Evolutionary conservation across 2,797 vertebrate genomes (phyloP), one percentile per base, ranked within the genome.

Genomic region (Bufotes viridis): DNA sequence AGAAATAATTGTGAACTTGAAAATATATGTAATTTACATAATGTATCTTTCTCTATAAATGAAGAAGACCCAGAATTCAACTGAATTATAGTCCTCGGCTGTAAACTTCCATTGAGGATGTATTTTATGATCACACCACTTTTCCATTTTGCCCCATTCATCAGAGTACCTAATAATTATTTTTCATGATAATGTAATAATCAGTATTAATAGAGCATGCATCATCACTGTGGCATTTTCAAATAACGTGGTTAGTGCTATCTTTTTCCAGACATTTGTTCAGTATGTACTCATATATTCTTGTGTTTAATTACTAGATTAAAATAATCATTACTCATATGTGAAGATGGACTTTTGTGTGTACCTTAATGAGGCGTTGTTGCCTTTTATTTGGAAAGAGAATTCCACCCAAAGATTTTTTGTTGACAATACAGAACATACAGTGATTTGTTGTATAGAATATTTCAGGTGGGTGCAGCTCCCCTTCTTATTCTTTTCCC

Each of bases 141-240:
- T 65, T 63, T 57, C 79, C 79, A 34, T 26, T n/a, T 79, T 61
- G 26, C 17, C 26, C 29, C 58, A 81, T 81, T 81, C 63, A 63
- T 81, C 79, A 81, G 22, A 42, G 58, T n/a, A 81, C 26, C 79
- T 20, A 81, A 81, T 65, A 81, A 81, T 34, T 81, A 81, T 63
- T 81, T 76, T 63, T 63, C 58, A 42, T 81, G 63, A 49, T 18
- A 49, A 81, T 63, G 20, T 65, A 81, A 42, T 49, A 81, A 81
- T 65, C 34, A 63, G 58, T 63, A 80, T 60, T 60, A 60, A 63
- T 81, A 81, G 63, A 65, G 8, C 60, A 63, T 65, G n/a, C 20
- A 81, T 81, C 34, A 65, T 12, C 11, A 81, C 22, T n/a, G 15
- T 49, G 79, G 63, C 79, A 63, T 81, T 49, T 49, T n/a, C 18